phyloP scores from a whole-genome alignment of 2,888 invertebrate genomes.

The Agrenia bidenticulata region DNA sequence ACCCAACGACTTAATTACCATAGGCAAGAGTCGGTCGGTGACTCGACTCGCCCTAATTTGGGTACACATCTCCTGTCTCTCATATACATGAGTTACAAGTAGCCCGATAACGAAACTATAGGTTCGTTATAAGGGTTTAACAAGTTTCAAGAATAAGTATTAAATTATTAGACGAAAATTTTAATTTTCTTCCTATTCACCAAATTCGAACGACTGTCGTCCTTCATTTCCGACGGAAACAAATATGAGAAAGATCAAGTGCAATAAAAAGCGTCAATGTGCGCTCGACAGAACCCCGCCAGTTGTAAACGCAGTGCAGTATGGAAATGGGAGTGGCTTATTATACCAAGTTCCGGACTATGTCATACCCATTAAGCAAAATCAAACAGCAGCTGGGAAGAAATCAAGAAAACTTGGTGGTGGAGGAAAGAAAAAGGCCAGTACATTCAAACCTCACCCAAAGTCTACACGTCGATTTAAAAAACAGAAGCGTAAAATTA shows the following conservation, averaged over 20 bases:
- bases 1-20: too few relatives aligned
- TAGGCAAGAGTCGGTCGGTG: too few relatives aligned
- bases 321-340: neutral
- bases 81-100: too few relatives aligned
- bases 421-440: neutral
- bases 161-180: neutral
- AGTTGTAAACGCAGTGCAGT: neutral
- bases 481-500: neutral
- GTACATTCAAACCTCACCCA: neutral
- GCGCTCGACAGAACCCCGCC: neutral
- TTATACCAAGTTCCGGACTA: neutral
- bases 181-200: neutral
- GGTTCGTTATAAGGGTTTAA: too few relatives aligned
- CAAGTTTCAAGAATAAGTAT: neutral
- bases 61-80: too few relatives aligned
- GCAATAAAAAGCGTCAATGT: slow-evolving; percentile 1
- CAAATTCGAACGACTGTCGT: neutral
- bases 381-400: neutral
- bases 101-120: too few relatives aligned
- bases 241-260: neutral
- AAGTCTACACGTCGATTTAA: neutral
- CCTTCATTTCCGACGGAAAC: neutral
- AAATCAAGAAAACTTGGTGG: neutral
- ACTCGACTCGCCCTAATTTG: too few relatives aligned
- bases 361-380: neutral